Evolutionary conservation across 2,888 invertebrate species (phyloP).

Genomic region (Unio pictorum): DNA sequence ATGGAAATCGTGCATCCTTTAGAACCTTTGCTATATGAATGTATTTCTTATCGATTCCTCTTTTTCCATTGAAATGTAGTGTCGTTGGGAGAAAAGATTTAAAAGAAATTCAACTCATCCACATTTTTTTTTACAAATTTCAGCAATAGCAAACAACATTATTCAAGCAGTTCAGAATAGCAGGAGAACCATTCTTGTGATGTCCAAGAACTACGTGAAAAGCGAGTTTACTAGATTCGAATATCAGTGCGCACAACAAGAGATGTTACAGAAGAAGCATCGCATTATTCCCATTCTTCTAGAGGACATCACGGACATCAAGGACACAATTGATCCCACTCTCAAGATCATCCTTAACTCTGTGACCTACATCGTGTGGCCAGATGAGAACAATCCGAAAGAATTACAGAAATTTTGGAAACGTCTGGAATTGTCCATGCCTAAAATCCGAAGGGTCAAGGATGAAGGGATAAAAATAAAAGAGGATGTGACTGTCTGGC

Average conservation of each 20-base stretch:
- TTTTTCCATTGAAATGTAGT: too few species aligned
- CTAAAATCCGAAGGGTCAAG: constrained; percentile 23
- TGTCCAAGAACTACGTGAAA: constrained; percentile 45
- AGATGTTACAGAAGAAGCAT: constrained; percentile 53
- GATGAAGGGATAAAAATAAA: not conserved
- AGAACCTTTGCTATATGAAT: too few species aligned
- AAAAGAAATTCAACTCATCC: too few species aligned
- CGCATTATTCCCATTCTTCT: constrained; percentile 53
- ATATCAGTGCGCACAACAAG: constrained; percentile 55
- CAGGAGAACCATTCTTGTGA: constrained; percentile 46
- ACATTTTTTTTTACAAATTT: constrained; percentile 6
- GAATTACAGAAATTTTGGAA: constrained; percentile 31
- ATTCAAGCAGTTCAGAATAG: constrained; percentile 49
- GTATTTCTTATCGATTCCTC: too few species aligned
- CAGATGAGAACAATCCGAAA: constrained; percentile 14
- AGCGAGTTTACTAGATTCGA: constrained; percentile 54
- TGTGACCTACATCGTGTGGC: constrained; percentile 36
- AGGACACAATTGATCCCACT: constrained; percentile 39
- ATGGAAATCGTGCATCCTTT: too few species aligned
- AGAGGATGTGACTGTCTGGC: too few species aligned
- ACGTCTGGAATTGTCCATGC: constrained; percentile 25
- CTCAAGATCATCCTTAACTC: constrained; percentile 44
- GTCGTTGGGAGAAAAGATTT: too few species aligned
- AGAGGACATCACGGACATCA: constrained; percentile 37
- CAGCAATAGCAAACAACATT: constrained; percentile 56